Percentiles rank a stretch among this genome's conserved stretches.
These are phyloP conservation scores for Tachina grossa DNA, from an alignment of 2,888 invertebrate genomes.

Conservation along the genomic window DNA sequence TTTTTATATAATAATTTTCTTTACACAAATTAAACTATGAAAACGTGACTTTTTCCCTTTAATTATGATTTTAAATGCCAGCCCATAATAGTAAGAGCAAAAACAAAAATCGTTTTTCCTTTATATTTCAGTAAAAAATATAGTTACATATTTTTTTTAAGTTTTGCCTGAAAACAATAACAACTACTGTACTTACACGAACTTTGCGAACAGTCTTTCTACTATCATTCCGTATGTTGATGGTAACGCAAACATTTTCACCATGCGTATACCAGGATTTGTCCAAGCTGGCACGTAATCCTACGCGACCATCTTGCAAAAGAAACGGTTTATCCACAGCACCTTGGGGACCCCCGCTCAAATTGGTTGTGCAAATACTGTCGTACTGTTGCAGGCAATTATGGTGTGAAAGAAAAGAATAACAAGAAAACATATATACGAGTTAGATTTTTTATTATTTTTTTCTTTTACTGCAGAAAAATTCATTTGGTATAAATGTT, in stretches of 20 bases:
- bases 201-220: slow-evolving; percentile 92
- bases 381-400: slow-evolving; percentile 70
- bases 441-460: neutral
- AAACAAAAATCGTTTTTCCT: neutral
- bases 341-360: slow-evolving; percentile 86
- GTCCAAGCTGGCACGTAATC: slow-evolving; percentile 90
- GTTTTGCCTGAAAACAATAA: neutral
- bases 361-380: slow-evolving; percentile 67
- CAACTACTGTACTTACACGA: slow-evolving; percentile 85
- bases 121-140: neutral
- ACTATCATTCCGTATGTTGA: slow-evolving; percentile 90
- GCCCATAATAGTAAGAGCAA: neutral
- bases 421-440: neutral
- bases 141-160: neutral
- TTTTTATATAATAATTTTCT: too few relatives aligned
- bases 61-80: too few relatives aligned
- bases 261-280: slow-evolving; percentile 93
- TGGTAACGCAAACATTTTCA: slow-evolving; percentile 89
- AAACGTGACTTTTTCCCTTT: too few relatives aligned
- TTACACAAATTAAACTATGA: too few relatives aligned
- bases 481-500: neutral
- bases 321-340: slow-evolving; percentile 92
- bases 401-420: neutral
- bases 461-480: too few relatives aligned
- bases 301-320: slow-evolving; percentile 91